Percentiles rank a stretch among this genome's conserved stretches.
Evolutionary conservation across 2,113 vertebrate species (phyloP).

Genomic region (Phalacrocorax aristotelis): DNA sequence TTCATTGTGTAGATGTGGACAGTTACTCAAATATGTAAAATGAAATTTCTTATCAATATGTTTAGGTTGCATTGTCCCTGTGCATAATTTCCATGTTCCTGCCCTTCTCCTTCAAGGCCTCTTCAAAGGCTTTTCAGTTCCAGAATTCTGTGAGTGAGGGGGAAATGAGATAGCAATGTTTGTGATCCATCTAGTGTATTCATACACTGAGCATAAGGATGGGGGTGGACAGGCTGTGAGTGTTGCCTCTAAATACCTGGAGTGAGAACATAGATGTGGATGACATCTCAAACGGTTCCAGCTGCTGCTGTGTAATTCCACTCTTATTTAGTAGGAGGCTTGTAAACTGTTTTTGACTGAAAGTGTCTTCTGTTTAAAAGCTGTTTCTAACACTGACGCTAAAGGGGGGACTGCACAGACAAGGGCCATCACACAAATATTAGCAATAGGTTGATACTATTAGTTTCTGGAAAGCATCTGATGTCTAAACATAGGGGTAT

Average conservation of each 20-base stretch:
- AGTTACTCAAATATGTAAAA: background rate
- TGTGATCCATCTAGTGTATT: background rate
- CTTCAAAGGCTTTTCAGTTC: background rate
- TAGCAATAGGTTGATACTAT: background rate
- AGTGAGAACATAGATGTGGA: background rate
- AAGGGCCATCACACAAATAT: too few species aligned
- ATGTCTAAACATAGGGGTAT: background rate
- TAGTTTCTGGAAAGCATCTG: background rate
- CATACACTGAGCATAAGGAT: background rate
- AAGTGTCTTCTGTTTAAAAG: background rate
- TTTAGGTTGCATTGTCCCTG: background rate
- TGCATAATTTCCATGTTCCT: background rate
- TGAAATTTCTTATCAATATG: background rate
- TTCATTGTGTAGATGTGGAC: background rate
- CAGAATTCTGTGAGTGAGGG: background rate
- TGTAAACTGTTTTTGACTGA: background rate
- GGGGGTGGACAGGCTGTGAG: background rate
- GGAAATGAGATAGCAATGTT: background rate
- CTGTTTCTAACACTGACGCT: background rate
- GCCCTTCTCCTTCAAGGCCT: background rate
- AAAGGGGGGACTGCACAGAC: background rate
- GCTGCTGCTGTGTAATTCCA: background rate
- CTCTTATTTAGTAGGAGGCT: background rate
- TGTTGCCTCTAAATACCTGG: background rate
- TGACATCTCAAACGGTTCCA: background rate